Percentiles rank a stretch among this genome's conserved stretches.
These are phyloP conservation scores for Prietella phreatophila DNA, from an alignment of 2,113 vertebrate species.

Conservation along the genomic window DNA sequence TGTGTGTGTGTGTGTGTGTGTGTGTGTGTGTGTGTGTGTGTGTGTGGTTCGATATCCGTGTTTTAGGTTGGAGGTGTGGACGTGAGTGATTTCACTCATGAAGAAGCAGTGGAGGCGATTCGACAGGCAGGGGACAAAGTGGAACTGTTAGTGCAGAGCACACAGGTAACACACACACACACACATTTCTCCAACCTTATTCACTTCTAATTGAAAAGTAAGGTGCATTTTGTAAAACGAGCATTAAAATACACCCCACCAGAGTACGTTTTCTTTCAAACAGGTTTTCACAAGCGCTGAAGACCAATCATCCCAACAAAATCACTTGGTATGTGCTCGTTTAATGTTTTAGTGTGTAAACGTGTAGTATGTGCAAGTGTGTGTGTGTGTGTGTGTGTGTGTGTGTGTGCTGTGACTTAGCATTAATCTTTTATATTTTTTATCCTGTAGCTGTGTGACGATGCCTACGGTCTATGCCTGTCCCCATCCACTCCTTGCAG, in stretches of 20 bases:
- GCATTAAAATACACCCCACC: background rate
- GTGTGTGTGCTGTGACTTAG: background rate
- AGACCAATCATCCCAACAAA: slow-evolving; percentile 53
- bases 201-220: background rate
- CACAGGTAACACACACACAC: slow-evolving; percentile 76
- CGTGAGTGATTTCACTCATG: slow-evolving; percentile 91
- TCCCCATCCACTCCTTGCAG: slow-evolving; percentile 89
- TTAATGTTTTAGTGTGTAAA: background rate
- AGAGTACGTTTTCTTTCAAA: slow-evolving; percentile 16
- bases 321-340: slow-evolving; percentile 62
- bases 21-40: no score
- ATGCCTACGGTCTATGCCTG: slow-evolving; percentile 78
- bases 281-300: slow-evolving; percentile 18
- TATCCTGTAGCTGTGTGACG: slow-evolving; percentile 77
- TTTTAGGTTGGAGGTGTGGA: slow-evolving; percentile 90
- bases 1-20: no score
- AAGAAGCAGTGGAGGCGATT: slow-evolving; percentile 95
- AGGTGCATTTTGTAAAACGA: background rate
- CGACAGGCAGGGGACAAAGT: slow-evolving; percentile 89
- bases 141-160: slow-evolving; percentile 86
- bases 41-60: background rate
- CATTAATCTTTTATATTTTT: slow-evolving; percentile 61
- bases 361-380: background rate
- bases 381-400: no score
- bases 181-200: slow-evolving; percentile 44